Evolutionary conservation across 2,888 invertebrate species (phyloP), one percentile per base, ranked within the genome.

Genomic region (Neoitamus cyanurus): DNA sequence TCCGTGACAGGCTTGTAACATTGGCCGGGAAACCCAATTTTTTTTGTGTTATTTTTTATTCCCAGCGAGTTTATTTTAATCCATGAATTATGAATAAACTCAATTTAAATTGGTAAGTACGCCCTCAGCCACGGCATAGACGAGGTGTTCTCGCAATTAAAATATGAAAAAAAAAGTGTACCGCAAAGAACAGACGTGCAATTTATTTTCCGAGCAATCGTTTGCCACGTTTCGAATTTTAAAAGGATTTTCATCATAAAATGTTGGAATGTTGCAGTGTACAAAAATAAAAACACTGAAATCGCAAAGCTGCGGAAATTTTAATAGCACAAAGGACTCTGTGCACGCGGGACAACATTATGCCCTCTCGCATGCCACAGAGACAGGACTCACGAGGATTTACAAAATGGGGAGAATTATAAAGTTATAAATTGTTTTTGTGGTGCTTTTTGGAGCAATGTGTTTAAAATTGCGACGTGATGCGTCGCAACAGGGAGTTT

Each of bases 21-120:
- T 75, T 75, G 75, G 75, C 75, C 75, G 75, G 75, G 37, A 75
- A 75, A 75, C 75, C 75, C 37, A 25, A 20, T 75, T 75, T 75
- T 72, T 30, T 70, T 15, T 11, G 30, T 58, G 9, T 42, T n/a
- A 42, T 25, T 30, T 70, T 70, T 70, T 70, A 70, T 34, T 75
- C 37, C 6, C 7, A 9, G 75, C 34, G n/a, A 75, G 75, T 36
- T 75, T 58, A 58, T 58, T 58, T 75, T 37, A 37, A 34, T 36
- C 37, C 36, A 37, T 75, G 75, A 75, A 37, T 37, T 75, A 75
- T 37, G 36, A 75, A 75, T 37, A 37, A 75, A 37, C 25, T 37
- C 37, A 37, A 37, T 75, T 34, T 34, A 70, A 70, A 70, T 70
- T 70, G 11, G 70, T 34, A 70, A 70, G 25, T 15, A 30, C 34